These are phyloP conservation scores for Euclidia mi DNA, from an alignment of 2,888 invertebrate species.

Conservation along the genomic window DNA sequence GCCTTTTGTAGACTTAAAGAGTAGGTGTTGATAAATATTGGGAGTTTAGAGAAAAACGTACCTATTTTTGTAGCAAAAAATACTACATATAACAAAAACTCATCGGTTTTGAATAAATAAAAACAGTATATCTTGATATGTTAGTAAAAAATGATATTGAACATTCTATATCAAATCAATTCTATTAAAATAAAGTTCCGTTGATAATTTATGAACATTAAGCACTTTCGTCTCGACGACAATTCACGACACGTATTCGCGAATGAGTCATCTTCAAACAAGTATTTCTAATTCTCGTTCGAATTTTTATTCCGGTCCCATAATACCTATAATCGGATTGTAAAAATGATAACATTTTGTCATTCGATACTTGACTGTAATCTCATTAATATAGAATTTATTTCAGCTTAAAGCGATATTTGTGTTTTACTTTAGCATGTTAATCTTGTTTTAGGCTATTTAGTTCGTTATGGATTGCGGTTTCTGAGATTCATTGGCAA, in stretches of 20 bases:
- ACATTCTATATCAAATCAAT: too few relatives aligned
- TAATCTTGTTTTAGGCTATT: too few relatives aligned
- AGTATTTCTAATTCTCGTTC: slow-evolving; percentile 61
- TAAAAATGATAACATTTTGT: slow-evolving; percentile 37
- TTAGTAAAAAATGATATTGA: too few relatives aligned
- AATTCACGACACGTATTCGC: slow-evolving; percentile 33
- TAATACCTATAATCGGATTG: slow-evolving; percentile 59
- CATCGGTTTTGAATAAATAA: too few relatives aligned
- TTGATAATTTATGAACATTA: not conserved
- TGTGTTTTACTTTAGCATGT: not conserved
- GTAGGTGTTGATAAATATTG: too few relatives aligned
- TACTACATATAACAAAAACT: too few relatives aligned
- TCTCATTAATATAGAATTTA: slow-evolving; percentile 20
- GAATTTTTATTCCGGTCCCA: slow-evolving; percentile 58
- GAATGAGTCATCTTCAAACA: slow-evolving; percentile 35
- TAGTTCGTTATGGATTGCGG: too few relatives aligned
- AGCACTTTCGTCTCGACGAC: not conserved
- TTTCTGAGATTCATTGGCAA: slow-evolving; percentile 8
- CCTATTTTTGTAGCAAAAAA: too few relatives aligned
- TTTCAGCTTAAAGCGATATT: slow-evolving; percentile 23
- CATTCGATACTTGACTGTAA: slow-evolving; percentile 31
- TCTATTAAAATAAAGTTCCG: too few relatives aligned
- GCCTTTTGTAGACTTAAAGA: too few relatives aligned
- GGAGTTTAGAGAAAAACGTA: too few relatives aligned
- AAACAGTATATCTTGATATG: too few relatives aligned